phyloP scores from a whole-genome alignment of 2,113 vertebrate genomes.

The Sigmodon hispidus region DNA sequence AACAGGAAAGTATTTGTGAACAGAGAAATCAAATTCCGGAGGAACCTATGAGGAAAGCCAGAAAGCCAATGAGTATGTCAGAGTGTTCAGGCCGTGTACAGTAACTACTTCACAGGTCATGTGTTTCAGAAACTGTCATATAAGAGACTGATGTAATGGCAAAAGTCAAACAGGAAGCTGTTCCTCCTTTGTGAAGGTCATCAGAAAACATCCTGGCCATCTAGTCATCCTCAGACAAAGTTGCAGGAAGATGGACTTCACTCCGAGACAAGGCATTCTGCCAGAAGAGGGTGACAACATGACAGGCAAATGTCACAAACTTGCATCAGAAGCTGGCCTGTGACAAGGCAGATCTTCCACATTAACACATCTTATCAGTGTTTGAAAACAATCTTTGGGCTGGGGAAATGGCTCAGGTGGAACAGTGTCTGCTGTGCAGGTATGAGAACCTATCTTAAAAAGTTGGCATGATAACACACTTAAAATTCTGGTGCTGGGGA shows the following conservation, averaged over 20 bases:
- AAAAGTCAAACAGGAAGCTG: not conserved
- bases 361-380: not conserved
- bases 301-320: not conserved
- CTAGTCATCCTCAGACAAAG: not conserved
- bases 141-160: not conserved
- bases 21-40: constrained; percentile 98
- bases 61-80: not conserved
- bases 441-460: not conserved
- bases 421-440: not conserved
- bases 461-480: no score
- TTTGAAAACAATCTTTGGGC: not conserved
- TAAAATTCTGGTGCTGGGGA: not conserved
- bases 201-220: not conserved
- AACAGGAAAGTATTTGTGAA: constrained; percentile 98
- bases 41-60: constrained; percentile 87
- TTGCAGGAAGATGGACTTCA: constrained; percentile 11
- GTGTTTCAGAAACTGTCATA: not conserved
- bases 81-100: not conserved
- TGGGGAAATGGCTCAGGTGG: not conserved
- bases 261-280: not conserved
- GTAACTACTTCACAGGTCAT: not conserved
- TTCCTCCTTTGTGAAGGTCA: not conserved
- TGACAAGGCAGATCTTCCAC: not conserved
- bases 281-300: not conserved
- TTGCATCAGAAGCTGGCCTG: fast-evolving